phyloP scores from a whole-genome alignment of 2,888 invertebrate species.

The Doris montereyensis region DNA sequence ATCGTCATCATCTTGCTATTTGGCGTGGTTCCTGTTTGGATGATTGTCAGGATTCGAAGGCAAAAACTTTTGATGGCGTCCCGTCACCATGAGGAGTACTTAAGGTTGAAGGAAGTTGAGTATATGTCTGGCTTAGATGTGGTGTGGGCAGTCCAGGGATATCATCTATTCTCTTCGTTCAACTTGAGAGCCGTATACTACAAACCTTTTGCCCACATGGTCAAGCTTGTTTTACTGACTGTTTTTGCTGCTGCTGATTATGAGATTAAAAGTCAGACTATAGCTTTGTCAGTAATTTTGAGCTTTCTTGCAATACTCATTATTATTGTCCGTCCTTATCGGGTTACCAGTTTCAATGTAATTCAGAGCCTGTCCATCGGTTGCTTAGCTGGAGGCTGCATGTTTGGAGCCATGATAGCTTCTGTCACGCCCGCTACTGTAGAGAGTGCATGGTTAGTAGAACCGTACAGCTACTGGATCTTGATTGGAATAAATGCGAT shows the following conservation, averaged over 20 bases:
- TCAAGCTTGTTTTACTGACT: constrained; percentile 56
- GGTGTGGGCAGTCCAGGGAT: constrained; percentile 60
- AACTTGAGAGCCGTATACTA: constrained; percentile 58
- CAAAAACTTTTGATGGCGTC: constrained; percentile 56
- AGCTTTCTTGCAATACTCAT: constrained; percentile 50
- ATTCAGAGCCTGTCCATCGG: constrained; percentile 55
- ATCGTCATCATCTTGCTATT: constrained; percentile 52
- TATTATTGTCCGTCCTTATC: constrained; percentile 57
- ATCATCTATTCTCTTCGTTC: constrained; percentile 67
- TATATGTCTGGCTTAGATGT: constrained; percentile 67
- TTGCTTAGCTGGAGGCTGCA: constrained; percentile 52
- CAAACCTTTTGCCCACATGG: constrained; percentile 53
- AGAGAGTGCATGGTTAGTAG: constrained; percentile 55
- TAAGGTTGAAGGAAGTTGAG: constrained; percentile 68
- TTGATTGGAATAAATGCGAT: constrained; percentile 53
- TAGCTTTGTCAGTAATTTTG: constrained; percentile 50
- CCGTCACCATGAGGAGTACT: constrained; percentile 62
- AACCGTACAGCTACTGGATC: constrained; percentile 55
- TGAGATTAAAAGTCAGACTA: constrained; percentile 54
- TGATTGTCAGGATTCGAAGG: constrained; percentile 55
- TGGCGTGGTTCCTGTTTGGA: constrained; percentile 59
- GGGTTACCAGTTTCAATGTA: constrained; percentile 61
- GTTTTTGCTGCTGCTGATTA: constrained; percentile 56
- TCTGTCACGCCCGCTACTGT: constrained; percentile 44
- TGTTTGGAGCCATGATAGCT: constrained; percentile 57